phyloP scores from a whole-genome alignment of 2,888 invertebrate genomes.

The Dichetophora obliterata region DNA sequence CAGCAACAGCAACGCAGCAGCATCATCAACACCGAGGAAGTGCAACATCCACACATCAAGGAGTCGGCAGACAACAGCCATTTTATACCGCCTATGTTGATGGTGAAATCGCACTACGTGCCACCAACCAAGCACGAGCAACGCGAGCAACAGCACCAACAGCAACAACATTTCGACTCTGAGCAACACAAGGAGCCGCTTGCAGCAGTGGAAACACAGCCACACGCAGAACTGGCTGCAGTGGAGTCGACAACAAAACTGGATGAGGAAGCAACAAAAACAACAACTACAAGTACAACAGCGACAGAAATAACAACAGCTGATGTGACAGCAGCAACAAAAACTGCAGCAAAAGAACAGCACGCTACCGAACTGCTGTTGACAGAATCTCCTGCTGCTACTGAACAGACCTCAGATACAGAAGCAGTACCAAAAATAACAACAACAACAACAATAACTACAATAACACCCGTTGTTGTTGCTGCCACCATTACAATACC shows the following conservation, averaged over 20 bases:
- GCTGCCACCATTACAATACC: neutral
- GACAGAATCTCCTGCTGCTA: too few relatives aligned
- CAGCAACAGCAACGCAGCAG: conserved; percentile 56
- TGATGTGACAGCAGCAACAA: conserved; percentile 41
- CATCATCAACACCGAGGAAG: conserved; percentile 52
- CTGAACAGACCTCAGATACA: too few relatives aligned
- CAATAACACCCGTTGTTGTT: neutral
- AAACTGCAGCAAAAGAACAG: conserved; percentile 37
- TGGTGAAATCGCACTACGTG: conserved; percentile 69
- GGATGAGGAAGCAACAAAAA: neutral
- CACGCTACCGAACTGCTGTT: too few relatives aligned
- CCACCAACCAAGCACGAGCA: conserved; percentile 61
- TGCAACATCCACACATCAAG: conserved; percentile 60
- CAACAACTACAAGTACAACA: conserved; percentile 45
- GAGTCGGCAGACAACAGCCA: conserved; percentile 66
- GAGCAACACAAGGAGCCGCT: conserved; percentile 21
- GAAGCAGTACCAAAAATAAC: conserved; percentile 14
- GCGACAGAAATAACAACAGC: conserved; percentile 42
- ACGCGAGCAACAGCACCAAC: conserved; percentile 38
- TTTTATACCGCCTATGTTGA: conserved; percentile 69
- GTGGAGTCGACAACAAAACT: neutral
- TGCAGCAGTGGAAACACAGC: conserved; percentile 22
- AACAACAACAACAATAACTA: too few relatives aligned
- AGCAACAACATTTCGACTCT: conserved; percentile 25
- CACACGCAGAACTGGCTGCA: conserved; percentile 29